Base-by-base conservation (phyloP, 1,140 invertebrate species). In the Drosophila obscura region DNA sequence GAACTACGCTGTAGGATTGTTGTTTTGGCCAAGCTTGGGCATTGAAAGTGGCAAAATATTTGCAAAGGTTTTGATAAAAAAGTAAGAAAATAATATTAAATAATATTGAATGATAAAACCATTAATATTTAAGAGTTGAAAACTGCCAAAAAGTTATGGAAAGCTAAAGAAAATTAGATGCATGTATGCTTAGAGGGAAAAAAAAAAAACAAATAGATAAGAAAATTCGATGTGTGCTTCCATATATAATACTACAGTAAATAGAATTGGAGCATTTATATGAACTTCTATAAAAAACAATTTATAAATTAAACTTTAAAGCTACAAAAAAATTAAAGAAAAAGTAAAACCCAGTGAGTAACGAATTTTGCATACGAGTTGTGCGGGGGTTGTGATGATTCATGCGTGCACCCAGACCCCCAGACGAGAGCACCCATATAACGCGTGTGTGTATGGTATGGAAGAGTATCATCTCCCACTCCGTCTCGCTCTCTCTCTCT, bases 341-440 rank as follows among this genome's bases (percentile, higher is more conserved):
- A 65, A 57, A 39, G 50, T 5, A 58, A 71, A 71, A 43, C n/a
- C n/a, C 35, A 55, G 55, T 55, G 44, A 46, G 55, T 43, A 45
- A 50, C 52, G 24, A 64, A 41, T 63, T 19, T 19, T 1, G 19
- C 19, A 19, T 19, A 19, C 19, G 19, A 19, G 19, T 19, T 19
- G 68, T 52, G 64, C 58, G 59, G 59, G 68, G 81, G 69, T 53
- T 84, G 56, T 55, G 82, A 85, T 90, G 85, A 90, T 85, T 90
- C 85, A 90, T 90, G 24, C 85, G 53, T 39, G 35, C 35, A 39
- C 35, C 35, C 35, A 11, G 4, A 11, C 11, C 64, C 50, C 51
- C 67, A 56, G 58, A 55, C 63, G 49, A 73, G 53, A 73, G 62
- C 76, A 59, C 72, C 72, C 72, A 15, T 19, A 39, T 59, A 48